Conservation (phyloP, 2,113 vertebrate genomes). For the Channa maculata region DNA sequence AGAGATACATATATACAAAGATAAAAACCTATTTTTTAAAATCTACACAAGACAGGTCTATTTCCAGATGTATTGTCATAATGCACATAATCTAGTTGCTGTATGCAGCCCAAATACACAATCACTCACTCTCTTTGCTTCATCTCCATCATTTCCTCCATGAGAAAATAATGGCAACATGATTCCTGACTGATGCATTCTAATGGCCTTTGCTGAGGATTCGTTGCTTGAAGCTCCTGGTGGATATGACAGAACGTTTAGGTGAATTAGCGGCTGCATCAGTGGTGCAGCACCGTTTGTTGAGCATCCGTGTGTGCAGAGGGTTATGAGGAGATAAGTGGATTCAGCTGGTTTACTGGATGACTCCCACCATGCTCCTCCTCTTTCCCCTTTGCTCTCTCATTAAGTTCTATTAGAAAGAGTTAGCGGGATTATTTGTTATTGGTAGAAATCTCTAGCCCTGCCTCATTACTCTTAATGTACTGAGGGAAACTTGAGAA, state of each 20-base stretch:
- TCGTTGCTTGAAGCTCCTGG: constrained; percentile 22
- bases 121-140: neutral
- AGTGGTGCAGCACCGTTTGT: neutral
- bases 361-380: neutral
- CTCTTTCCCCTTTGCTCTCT: neutral
- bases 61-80: neutral
- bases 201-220: constrained; percentile 20
- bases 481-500: neutral
- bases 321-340: neutral
- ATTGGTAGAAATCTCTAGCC: neutral
- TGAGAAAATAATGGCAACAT: neutral
- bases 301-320: neutral
- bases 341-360: neutral
- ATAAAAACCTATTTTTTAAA: neutral
- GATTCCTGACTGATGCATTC: constrained; percentile 11
- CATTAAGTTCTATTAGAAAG: constrained; percentile 15
- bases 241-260: neutral
- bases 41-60: neutral
- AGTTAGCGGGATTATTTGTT: constrained; percentile 27
- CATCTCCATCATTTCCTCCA: neutral
- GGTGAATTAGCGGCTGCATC: constrained; percentile 3
- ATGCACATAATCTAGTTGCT: neutral
- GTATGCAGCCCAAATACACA: neutral
- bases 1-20: too few relatives aligned
- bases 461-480: neutral